Conservation (phyloP, 2,888 invertebrate species). For the Digitonthophagus gazella region DNA sequence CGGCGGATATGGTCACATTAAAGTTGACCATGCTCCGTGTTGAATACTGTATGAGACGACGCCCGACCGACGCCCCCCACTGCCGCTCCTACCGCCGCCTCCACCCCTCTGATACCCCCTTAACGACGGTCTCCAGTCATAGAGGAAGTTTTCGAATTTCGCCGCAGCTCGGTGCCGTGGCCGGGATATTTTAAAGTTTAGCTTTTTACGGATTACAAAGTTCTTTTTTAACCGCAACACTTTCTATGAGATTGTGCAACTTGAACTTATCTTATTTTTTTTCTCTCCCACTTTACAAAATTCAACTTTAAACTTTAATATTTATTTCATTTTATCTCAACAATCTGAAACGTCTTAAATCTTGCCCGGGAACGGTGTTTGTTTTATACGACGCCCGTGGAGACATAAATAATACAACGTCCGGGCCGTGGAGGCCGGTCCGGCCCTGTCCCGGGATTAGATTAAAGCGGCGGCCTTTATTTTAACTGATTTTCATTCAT, state of each 20-base stretch:
- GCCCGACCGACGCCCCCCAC: conserved; percentile 29
- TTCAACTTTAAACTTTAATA: too few species aligned
- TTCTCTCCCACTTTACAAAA: too few species aligned
- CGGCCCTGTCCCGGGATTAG: background rate
- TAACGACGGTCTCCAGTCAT: conserved; percentile 9
- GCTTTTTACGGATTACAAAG: background rate
- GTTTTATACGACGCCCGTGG: background rate
- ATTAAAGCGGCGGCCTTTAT: conserved; percentile 17
- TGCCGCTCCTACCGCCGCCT: background rate
- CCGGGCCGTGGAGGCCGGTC: background rate
- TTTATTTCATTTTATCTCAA: background rate
- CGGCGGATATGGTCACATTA: conserved; percentile 43
- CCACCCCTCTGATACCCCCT: conserved; percentile 3
- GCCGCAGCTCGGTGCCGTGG: background rate
- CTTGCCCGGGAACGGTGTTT: background rate
- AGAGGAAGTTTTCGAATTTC: conserved; percentile 8
- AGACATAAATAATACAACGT: background rate
- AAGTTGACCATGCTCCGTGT: conserved; percentile 43
- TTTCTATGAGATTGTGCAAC: background rate
- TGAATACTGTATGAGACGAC: conserved; percentile 45
- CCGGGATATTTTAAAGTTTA: background rate
- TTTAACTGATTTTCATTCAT: conserved; percentile 37
- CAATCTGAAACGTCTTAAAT: too few species aligned
- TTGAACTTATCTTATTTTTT: background rate
- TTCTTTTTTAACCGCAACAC: background rate